Evolutionary conservation across 2,888 invertebrate species (phyloP).

Genomic region (Auanema freiburgensis): DNA sequence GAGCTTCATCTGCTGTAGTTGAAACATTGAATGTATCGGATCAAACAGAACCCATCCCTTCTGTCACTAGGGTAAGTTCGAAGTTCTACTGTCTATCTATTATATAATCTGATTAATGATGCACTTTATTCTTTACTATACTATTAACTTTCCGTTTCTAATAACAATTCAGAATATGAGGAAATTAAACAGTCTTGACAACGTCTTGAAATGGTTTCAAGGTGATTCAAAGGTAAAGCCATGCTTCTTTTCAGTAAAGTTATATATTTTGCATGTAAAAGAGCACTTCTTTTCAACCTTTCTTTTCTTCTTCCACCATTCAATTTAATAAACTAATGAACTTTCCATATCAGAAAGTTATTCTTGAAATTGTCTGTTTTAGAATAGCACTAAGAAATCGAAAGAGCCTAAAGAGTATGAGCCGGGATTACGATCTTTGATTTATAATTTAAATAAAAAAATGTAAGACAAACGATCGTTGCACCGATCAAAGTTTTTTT

Average conservation of each 20-base stretch:
- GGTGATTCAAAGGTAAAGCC: no score
- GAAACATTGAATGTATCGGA: neutral
- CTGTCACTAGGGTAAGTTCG: neutral
- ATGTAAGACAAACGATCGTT: slow-evolving; percentile 1
- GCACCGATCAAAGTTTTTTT: neutral
- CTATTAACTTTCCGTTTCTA: no score
- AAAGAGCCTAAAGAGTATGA: slow-evolving; percentile 34
- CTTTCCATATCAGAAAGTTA: neutral
- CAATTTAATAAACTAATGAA: neutral
- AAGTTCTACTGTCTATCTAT: neutral
- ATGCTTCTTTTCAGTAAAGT: no score
- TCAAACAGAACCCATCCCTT: neutral
- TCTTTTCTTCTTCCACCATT: neutral
- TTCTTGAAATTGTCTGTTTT: neutral
- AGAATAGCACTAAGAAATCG: slow-evolving; percentile 24
- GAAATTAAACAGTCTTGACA: neutral
- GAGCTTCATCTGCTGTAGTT: slow-evolving; percentile 16
- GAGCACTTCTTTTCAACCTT: neutral
- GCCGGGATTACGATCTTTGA: slow-evolving; percentile 55
- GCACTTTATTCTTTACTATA: no score
- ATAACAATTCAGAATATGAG: neutral
- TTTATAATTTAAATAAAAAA: slow-evolving; percentile 52
- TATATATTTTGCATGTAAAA: no score
- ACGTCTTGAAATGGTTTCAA: slow-evolving; percentile 1
- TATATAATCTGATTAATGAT: no score